These are phyloP conservation scores for Leptobrachium leishanense DNA, from an alignment of 2,113 vertebrate species.

Conservation along the genomic window DNA sequence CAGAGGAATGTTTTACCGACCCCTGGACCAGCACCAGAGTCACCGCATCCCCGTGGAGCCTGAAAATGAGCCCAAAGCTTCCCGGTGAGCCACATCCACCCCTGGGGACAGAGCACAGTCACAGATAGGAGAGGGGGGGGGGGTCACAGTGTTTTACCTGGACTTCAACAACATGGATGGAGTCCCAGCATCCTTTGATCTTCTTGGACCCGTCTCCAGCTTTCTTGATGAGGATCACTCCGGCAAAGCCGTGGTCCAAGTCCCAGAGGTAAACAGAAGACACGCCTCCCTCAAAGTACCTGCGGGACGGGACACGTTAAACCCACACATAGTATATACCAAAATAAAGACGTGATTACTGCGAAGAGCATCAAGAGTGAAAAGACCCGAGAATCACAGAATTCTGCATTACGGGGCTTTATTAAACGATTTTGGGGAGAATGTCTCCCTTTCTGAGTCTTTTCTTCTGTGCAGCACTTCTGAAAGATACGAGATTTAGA, in stretches of 20 bases:
- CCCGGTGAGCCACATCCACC: not conserved
- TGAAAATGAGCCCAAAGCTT: no score
- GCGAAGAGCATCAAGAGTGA: no score
- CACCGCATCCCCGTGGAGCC: no score
- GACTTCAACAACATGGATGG: slow-evolving; percentile 98
- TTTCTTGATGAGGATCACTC: slow-evolving; percentile 99
- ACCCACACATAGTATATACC: not conserved
- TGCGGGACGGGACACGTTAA: slow-evolving; percentile 52
- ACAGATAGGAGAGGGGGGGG: no score
- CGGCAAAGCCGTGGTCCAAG: slow-evolving; percentile 97
- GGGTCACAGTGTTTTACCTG: slow-evolving; percentile 73
- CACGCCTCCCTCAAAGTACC: slow-evolving; percentile 98
- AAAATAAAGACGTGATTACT: not conserved
- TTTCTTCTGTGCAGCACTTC: no score
- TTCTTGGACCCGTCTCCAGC: slow-evolving; percentile 98
- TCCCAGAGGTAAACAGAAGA: slow-evolving; percentile 99
- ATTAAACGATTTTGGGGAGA: no score
- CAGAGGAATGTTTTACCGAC: not conserved
- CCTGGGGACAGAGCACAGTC: no score
- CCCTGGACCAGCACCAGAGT: no score
- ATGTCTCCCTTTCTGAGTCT: no score
- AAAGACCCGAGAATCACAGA: no score
- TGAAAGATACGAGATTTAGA: no score
- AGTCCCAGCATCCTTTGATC: slow-evolving; percentile 99
- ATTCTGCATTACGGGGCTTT: no score